A percentile compares a stretch with the other conserved stretches of the same genome.
These are phyloP conservation scores for Camelus dromedarius DNA, from an alignment of 2,113 vertebrate species.

Conservation along the genomic window DNA sequence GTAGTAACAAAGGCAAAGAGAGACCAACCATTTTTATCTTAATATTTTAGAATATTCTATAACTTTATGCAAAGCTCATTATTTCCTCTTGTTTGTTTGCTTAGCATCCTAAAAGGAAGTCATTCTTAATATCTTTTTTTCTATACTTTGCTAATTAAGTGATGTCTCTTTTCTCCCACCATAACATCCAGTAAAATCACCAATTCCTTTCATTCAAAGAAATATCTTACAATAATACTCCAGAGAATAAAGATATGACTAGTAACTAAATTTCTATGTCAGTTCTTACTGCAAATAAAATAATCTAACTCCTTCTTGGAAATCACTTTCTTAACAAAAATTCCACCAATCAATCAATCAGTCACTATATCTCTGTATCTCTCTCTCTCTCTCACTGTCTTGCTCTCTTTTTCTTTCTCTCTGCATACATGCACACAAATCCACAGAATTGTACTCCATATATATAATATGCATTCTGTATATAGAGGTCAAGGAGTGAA, in stretches of 20 bases:
- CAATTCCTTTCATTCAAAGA: constrained; percentile 49
- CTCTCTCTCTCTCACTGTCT: background rate
- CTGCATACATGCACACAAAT: background rate
- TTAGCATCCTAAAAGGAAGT: constrained; percentile 48
- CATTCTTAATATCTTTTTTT: background rate
- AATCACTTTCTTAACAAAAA: constrained; percentile 48
- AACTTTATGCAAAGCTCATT: background rate
- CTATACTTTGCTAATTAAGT: constrained; percentile 15
- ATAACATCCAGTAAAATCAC: constrained; percentile 19
- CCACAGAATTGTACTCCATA: background rate
- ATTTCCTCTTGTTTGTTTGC: background rate
- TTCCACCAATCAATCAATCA: background rate
- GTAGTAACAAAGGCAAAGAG: background rate
- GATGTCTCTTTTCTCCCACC: background rate
- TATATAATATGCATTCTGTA: constrained; percentile 25
- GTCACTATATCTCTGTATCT: background rate
- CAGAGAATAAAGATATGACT: constrained; percentile 15
- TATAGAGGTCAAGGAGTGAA: constrained; percentile 37
- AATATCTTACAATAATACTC: background rate
- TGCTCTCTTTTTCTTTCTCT: background rate
- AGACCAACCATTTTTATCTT: constrained; percentile 14
- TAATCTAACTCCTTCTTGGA: constrained; percentile 54
- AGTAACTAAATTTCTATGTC: constrained; percentile 55
- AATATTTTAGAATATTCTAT: constrained; percentile 47
- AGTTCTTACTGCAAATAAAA: constrained; percentile 30